phyloP scores from a whole-genome alignment of 2,113 vertebrate genomes.

The Chinchilla lanigera region DNA sequence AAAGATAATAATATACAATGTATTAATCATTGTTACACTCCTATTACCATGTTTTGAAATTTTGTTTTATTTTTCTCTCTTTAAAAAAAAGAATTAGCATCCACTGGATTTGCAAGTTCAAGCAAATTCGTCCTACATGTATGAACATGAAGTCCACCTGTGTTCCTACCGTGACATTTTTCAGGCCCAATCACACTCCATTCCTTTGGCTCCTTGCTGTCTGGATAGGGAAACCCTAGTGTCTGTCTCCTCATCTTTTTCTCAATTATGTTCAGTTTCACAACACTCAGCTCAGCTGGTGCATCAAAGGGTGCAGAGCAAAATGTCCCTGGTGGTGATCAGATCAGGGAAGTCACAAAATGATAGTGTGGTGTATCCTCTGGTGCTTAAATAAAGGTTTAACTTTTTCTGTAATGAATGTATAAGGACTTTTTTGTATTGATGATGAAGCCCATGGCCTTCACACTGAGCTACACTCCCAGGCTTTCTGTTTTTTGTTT shows the following conservation, averaged over 20 bases:
- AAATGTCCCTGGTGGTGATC: neutral
- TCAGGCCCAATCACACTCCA: neutral
- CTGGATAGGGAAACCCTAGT: neutral
- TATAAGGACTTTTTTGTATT: neutral
- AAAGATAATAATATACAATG: too few species aligned
- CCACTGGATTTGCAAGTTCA: neutral
- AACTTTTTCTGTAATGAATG: neutral
- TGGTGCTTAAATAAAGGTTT: constrained; percentile 24
- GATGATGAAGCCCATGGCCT: neutral
- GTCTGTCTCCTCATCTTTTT: neutral
- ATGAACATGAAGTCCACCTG: neutral
- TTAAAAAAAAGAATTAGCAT: neutral
- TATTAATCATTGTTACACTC: too few species aligned
- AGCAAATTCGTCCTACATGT: neutral
- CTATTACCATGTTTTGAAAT: too few species aligned
- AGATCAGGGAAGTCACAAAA: neutral
- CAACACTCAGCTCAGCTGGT: neutral
- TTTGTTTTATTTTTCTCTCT: too few species aligned
- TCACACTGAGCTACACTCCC: neutral
- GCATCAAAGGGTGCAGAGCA: neutral
- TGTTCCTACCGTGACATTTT: neutral
- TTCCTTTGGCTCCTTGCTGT: neutral
- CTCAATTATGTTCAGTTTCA: neutral
- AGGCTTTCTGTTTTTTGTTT: neutral
- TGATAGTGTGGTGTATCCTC: neutral